Evolutionary conservation across 2,113 vertebrate genomes (phyloP).

Genomic region (Mus musculus): DNA sequence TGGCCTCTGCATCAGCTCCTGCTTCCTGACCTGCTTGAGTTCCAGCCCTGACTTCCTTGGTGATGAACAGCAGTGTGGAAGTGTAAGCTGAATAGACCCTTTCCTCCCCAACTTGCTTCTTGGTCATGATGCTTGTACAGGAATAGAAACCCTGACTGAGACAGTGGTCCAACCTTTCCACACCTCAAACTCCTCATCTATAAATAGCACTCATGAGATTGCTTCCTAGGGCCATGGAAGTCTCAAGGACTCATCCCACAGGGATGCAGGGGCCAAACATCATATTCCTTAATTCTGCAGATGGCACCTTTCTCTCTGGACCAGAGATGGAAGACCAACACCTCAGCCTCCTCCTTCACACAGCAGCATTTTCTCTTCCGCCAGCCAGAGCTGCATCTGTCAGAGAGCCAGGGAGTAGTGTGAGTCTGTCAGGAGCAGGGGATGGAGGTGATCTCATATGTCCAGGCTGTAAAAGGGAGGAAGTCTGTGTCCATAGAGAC

Average conservation of each 20-base stretch:
- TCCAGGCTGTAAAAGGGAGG: neutral
- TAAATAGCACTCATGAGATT: neutral
- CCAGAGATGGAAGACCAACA: too few species aligned
- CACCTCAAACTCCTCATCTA: neutral
- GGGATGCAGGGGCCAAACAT: neutral
- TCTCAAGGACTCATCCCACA: fast-evolving
- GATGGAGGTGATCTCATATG: neutral
- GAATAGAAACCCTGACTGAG: too few species aligned
- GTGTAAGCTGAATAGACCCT: too few species aligned
- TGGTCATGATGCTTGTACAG: too few species aligned
- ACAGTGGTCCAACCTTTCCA: neutral
- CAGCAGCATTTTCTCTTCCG: neutral
- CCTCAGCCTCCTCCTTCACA: neutral
- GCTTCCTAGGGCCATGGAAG: neutral
- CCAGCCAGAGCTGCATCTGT: neutral
- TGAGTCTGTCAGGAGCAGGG: too few species aligned
- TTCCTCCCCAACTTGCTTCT: too few species aligned
- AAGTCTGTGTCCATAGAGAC: neutral
- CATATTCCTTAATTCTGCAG: neutral
- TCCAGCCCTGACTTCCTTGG: too few species aligned
- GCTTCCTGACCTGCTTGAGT: too few species aligned
- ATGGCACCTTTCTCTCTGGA: neutral
- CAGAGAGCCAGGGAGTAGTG: neutral
- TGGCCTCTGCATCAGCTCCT: too few species aligned
- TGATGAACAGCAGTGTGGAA: too few species aligned